These are phyloP conservation scores for Brachionus plicatilis DNA, from an alignment of 1,140 invertebrate species.

Conservation along the genomic window DNA sequence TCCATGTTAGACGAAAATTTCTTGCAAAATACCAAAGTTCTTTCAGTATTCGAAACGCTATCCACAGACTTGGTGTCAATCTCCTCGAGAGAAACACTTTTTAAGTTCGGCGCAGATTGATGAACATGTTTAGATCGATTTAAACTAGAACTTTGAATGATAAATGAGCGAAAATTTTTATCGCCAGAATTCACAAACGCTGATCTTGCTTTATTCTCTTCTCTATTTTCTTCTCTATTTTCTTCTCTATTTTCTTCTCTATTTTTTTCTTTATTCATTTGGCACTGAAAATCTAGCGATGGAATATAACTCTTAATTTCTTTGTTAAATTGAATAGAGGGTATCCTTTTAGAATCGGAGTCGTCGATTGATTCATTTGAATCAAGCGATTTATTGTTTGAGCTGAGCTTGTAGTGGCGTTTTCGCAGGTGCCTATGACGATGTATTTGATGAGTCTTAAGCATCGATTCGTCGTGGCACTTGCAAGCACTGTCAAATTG, in stretches of 20 bases:
- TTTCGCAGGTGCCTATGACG: background rate
- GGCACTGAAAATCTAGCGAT: background rate
- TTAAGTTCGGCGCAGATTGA: background rate
- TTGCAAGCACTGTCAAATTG: background rate
- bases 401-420: background rate
- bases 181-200: background rate
- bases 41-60: background rate
- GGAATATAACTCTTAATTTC: background rate
- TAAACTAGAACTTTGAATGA: background rate
- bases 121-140: background rate
- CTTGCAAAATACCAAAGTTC: background rate
- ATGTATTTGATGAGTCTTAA: background rate
- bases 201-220: background rate
- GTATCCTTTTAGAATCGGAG: background rate
- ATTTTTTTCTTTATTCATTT: background rate
- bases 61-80: background rate
- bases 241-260: background rate
- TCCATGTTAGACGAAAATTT: constrained; percentile 9
- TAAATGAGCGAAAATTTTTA: no score
- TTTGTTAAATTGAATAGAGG: background rate
- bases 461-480: background rate
- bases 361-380: background rate
- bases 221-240: no score
- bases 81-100: background rate
- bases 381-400: background rate